Evolutionary conservation across 2,797 vertebrate species (phyloP), one percentile per base, ranked within the genome.

Genomic region (Phoeniculus purpureus): DNA sequence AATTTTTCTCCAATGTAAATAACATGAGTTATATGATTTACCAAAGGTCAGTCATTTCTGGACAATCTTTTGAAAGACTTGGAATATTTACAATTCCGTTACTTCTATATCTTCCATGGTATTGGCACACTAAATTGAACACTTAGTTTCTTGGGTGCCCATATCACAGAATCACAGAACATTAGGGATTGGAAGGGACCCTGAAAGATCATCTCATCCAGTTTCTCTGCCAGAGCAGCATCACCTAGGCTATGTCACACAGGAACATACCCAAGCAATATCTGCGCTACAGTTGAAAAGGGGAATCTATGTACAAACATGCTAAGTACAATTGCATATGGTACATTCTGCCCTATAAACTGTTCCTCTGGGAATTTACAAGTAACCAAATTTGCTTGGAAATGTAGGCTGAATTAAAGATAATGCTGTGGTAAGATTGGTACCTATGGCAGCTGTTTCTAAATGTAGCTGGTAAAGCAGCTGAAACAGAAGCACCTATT

Each of bases 1-100:
- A 94, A 86, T 89, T 96, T 89, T 96, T 37, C n/a, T n/a, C n/a
- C 95, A 93, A 96, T 90, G 94, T 29, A 50, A 90, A 73, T 74
- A 86, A 76, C 37, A 66, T 66, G 48, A 86, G 81, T 93, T 75
- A 70, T 72, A 64, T 34, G 52, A 81, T 95, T 96, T 92, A 81
- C 54, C 86, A 94, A 81, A 96, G 56, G 75, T 43, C 80, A 92
- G 31, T 32, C 17, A 87, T 87, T 94, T 95, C 72, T 66, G 26
- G 27, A 56, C 29, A 81, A 72, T 58, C 29, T 67, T 87, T 78
- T 48, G 60, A 61, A 65, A 90, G 34, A 82, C 12, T 64, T 66
- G 31, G 34, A 75, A 14, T 52, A 89, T 83, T 94, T 82, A 74
- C 45, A 86, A 61, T 91, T 82, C 64, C 86, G 45, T 8, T 91